A percentile compares a stretch with the other conserved stretches of the same genome.
phyloP scores from a whole-genome alignment of 2,797 vertebrate species.

The Anas flavirostris region DNA sequence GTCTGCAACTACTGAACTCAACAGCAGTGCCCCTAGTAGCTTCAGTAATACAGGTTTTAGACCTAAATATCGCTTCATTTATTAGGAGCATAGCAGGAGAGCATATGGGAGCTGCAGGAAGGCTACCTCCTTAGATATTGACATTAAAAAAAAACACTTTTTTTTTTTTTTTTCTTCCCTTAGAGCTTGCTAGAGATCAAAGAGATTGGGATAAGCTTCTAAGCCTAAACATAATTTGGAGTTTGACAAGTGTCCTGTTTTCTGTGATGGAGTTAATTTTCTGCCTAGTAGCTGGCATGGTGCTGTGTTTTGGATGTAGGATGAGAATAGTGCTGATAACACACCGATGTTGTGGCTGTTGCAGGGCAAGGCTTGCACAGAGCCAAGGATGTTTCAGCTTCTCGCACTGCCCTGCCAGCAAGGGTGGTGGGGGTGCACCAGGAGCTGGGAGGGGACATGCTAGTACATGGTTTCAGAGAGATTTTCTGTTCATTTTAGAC shows the following conservation, averaged over 20 bases:
- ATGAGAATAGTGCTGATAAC: too few species aligned
- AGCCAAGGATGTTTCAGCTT: too few species aligned
- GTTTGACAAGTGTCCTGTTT: background rate
- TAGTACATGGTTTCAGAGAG: background rate
- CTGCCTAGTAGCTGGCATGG: too few species aligned
- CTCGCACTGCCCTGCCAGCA: too few species aligned
- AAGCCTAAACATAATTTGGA: background rate
- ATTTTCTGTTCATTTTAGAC: background rate
- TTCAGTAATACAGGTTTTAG: background rate
- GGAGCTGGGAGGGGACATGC: too few species aligned
- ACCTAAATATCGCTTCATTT: background rate
- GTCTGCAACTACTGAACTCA: background rate
- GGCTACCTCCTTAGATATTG: background rate
- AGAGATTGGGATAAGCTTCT: background rate
- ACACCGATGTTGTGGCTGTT: too few species aligned
- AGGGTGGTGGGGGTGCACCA: too few species aligned
- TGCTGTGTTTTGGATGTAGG: too few species aligned
- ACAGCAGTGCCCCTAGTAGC: background rate
- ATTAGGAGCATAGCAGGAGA: background rate
- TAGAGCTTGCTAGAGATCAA: background rate
- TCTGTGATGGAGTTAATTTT: too few species aligned
- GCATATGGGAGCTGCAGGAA: background rate
- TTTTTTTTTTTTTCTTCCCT: accelerated
- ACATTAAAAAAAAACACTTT: background rate
- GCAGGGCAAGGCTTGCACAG: too few species aligned